Conservation (phyloP, 2,888 invertebrate species). For the Parnassius glacialis region DNA sequence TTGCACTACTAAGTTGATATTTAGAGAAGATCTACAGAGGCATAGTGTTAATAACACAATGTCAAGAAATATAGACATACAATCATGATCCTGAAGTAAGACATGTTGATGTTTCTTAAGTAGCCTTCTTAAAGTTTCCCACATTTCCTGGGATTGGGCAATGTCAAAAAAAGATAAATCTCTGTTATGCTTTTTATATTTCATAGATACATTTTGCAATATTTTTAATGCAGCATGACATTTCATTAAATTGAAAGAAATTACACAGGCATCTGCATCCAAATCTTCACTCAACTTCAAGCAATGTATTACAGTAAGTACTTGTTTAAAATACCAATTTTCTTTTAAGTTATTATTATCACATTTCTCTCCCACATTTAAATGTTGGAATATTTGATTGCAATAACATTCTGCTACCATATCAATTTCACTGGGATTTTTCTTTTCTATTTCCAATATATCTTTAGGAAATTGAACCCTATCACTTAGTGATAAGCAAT, state of each 20-base stretch:
- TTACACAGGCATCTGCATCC: slow-evolving; percentile 48
- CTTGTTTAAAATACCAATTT: slow-evolving; percentile 54
- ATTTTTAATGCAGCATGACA: slow-evolving; percentile 49
- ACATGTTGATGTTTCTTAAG: slow-evolving; percentile 42
- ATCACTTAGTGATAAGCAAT: slow-evolving; percentile 53
- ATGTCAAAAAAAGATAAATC: slow-evolving; percentile 34
- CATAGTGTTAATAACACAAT: slow-evolving; percentile 45
- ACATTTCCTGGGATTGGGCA: slow-evolving; percentile 36
- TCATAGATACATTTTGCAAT: slow-evolving; percentile 45
- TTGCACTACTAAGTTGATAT: slow-evolving; percentile 42
- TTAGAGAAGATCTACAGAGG: slow-evolving; percentile 29
- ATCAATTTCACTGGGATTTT: slow-evolving; percentile 53
- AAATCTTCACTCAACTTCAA: slow-evolving; percentile 49
- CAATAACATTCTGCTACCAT: slow-evolving; percentile 47
- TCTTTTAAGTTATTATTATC: slow-evolving; percentile 38
- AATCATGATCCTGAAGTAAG: slow-evolving; percentile 39
- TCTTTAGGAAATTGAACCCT: slow-evolving; percentile 47
- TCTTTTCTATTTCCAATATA: slow-evolving; percentile 47
- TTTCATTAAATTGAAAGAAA: slow-evolving; percentile 53
- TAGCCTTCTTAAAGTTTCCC: slow-evolving; percentile 45
- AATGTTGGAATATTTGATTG: slow-evolving; percentile 43
- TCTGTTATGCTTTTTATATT: slow-evolving; percentile 30
- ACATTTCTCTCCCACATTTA: slow-evolving; percentile 33
- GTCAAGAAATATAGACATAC: slow-evolving; percentile 43
- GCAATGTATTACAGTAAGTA: slow-evolving; percentile 45